Evolutionary conservation across 2,797 vertebrate genomes (phyloP), one percentile per base, ranked within the genome.

Genomic region (Anguilla anguilla): DNA sequence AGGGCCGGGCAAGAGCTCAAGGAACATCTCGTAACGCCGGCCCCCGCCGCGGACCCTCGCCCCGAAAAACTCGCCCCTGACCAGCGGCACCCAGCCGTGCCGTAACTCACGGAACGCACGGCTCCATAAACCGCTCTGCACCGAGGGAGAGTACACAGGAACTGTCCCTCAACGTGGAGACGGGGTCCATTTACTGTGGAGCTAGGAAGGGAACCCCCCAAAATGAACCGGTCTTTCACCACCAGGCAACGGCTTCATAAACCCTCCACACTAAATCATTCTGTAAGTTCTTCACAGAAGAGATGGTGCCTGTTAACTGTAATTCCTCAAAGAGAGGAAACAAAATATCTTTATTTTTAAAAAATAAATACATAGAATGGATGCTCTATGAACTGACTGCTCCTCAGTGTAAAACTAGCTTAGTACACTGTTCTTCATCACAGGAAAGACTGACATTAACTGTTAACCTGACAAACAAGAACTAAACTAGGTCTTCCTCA

Each of bases 1-100:
- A 77, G 88, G 87, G 83, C 91, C 64, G 53, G 84, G 59, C 57
- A 84, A 84, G 87, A 69, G 86, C 25, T 89, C 51, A 53, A 46
- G 25, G 6, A 86, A 85, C 67, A 81, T 83, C 89, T 57, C 35
- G 31, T 22, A 35, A 53, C 13, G 35, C 28, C 17, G 84, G 64
- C 59, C 39, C 86, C 31, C 43, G 82, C 79, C 13, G 22, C 0
- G 57, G 49, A 79, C 51, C 3, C 85, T 53, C 13, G 28, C 85
- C 19, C 28, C 49, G 1, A 35, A 51, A 46, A 69, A 43, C 6
- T 46, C 49, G 43, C 83, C 67, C 81, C 61, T 83, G 57, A 72
- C 49, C 28, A 84, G 10, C 11, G 31, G 53, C 25, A 84, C 22
- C 67, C 59, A 35, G 39, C 15, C 64, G 83, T 19, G 11, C 74